Evolutionary conservation across 2,888 invertebrate species (phyloP).

Genomic region (Eurytoma californica): DNA sequence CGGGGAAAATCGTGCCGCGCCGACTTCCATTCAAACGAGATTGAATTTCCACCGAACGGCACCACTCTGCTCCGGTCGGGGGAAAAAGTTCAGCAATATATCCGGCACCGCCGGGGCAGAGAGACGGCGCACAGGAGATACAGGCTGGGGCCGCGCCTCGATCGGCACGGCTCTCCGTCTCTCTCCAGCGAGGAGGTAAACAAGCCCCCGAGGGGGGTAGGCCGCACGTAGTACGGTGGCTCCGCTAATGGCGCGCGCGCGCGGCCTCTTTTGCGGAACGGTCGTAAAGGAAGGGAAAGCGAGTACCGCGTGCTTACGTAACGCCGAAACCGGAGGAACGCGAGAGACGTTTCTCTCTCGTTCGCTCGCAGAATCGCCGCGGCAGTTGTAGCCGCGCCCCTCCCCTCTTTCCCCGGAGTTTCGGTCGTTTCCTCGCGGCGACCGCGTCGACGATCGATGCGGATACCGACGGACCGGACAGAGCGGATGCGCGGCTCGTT

Average conservation of each 20-base stretch:
- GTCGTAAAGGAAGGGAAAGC: constrained; percentile 74
- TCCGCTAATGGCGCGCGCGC: constrained; percentile 44
- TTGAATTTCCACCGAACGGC: background rate
- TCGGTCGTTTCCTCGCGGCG: background rate
- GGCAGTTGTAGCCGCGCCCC: too few species aligned
- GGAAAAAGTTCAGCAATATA: background rate
- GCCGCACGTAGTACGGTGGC: constrained; percentile 7
- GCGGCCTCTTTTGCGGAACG: constrained; percentile 62
- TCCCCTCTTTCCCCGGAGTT: background rate
- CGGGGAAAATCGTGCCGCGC: too few species aligned
- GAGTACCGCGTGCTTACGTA: constrained; percentile 59
- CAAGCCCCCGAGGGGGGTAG: background rate
- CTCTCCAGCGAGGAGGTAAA: background rate
- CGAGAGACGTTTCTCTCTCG: constrained; percentile 56
- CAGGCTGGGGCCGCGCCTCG: background rate
- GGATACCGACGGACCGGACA: too few species aligned
- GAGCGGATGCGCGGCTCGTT: background rate
- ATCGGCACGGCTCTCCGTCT: too few species aligned
- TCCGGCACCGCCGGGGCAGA: background rate
- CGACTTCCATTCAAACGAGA: too few species aligned
- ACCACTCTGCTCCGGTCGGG: too few species aligned
- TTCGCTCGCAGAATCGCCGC: background rate
- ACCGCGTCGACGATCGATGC: background rate
- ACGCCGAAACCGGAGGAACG: constrained; percentile 49
- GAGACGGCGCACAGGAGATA: background rate